Percentiles rank a stretch among this genome's conserved stretches.
Evolutionary conservation across 2,888 invertebrate genomes (phyloP).

Genomic region (Drosophila silvestris): DNA sequence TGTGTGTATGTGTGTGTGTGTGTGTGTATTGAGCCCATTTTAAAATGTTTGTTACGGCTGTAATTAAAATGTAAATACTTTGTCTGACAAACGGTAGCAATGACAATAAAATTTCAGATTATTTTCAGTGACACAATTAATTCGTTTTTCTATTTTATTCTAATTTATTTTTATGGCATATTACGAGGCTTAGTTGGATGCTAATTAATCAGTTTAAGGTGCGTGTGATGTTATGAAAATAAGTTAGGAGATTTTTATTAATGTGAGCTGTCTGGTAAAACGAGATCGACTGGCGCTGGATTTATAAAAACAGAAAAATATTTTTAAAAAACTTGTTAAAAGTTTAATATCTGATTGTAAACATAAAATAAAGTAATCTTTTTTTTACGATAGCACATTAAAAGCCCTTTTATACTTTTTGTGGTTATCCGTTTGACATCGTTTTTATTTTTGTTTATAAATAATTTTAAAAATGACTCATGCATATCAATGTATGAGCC

Average conservation of each 20-base stretch:
- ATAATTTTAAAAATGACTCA: slow-evolving; percentile 2
- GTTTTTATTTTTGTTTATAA: neutral
- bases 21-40: slow-evolving; percentile 28
- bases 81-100: slow-evolving; percentile 49
- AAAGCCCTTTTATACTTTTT: neutral
- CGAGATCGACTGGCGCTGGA: neutral
- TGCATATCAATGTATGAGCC: neutral
- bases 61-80: slow-evolving; percentile 54
- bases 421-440: neutral
- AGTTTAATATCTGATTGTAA: neutral
- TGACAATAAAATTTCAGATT: slow-evolving; percentile 58
- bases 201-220: slow-evolving; percentile 15
- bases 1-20: neutral
- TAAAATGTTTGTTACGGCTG: slow-evolving; percentile 52
- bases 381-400: neutral
- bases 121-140: slow-evolving; percentile 56
- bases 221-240: neutral
- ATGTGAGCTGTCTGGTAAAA: neutral
- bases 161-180: slow-evolving; percentile 25
- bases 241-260: neutral
- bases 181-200: slow-evolving; percentile 8
- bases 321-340: neutral
- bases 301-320: neutral
- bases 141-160: slow-evolving; percentile 18
- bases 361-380: neutral